Conservation (phyloP, 2,797 vertebrate species). For the Cetoscarus ocellatus region DNA sequence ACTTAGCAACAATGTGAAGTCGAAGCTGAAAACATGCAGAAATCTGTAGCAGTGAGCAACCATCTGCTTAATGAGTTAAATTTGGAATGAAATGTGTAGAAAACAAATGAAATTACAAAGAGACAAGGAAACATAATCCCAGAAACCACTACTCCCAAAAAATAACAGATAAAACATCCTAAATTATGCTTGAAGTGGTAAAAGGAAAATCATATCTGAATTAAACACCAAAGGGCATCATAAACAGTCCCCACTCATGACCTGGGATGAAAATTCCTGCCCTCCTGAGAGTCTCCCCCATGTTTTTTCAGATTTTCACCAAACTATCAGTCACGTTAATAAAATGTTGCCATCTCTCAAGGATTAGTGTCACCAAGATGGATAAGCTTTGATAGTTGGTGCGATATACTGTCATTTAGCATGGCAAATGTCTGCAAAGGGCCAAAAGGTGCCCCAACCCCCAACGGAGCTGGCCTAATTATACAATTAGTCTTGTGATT, state of each 20-base stretch:
- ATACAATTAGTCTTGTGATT: conserved; percentile 88
- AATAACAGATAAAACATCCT: neutral
- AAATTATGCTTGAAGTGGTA: neutral
- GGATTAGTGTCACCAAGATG: conserved; percentile 79
- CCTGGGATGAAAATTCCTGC: neutral
- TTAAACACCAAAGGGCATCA: neutral
- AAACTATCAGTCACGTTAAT: conserved; percentile 63
- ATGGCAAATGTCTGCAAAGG: conserved; percentile 81
- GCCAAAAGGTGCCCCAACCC: conserved; percentile 82
- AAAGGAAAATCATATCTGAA: neutral
- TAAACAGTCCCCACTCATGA: neutral
- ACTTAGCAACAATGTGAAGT: no score
- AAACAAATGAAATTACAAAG: no score
- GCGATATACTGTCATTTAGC: conserved; percentile 84
- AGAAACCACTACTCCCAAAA: no score
- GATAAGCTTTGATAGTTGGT: conserved; percentile 81
- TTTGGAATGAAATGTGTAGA: no score
- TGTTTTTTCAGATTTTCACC: conserved; percentile 14
- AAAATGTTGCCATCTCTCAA: conserved; percentile 62
- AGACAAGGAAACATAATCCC: no score
- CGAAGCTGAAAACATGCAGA: no score
- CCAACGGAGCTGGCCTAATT: conserved; percentile 84
- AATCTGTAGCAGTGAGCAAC: no score
- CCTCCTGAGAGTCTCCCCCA: neutral
- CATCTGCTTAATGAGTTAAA: no score